These are phyloP conservation scores for Monomorium pharaonis DNA, from an alignment of 1,140 invertebrate genomes.

Conservation along the genomic window DNA sequence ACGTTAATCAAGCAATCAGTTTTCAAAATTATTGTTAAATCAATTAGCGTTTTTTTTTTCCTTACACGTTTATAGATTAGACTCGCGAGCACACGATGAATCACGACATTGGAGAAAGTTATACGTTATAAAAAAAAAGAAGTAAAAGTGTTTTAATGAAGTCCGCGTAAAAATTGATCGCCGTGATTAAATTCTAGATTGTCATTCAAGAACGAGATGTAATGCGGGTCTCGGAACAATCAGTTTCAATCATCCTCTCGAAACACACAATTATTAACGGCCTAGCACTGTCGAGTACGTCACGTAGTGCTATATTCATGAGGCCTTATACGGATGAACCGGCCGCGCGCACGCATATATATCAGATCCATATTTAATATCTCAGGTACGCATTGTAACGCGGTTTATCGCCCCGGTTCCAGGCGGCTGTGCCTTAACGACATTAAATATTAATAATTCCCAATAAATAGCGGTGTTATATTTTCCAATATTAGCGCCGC, in stretches of 20 bases:
- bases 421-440: neutral
- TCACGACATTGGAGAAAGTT: neutral
- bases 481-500: neutral
- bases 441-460: slow-evolving; percentile 39
- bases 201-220: neutral
- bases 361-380: slow-evolving; percentile 11
- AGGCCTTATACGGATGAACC: neutral
- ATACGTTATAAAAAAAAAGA: neutral
- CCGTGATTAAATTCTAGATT: neutral
- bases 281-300: slow-evolving; percentile 1
- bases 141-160: neutral
- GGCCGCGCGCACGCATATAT: neutral
- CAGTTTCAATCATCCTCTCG: neutral
- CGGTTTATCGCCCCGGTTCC: neutral
- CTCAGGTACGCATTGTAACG: neutral
- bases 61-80: neutral
- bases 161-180: neutral
- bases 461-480: slow-evolving; percentile 11
- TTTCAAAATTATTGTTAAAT: neutral
- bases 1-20: neutral
- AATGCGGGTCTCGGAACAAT: neutral
- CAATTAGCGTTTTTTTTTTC: neutral
- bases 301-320: neutral
- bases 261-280: slow-evolving; percentile 14
- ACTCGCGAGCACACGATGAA: neutral